Evolutionary conservation across 2,888 invertebrate genomes (phyloP), one percentile per base, ranked within the genome.

Genomic region (Polymixis flavicincta): DNA sequence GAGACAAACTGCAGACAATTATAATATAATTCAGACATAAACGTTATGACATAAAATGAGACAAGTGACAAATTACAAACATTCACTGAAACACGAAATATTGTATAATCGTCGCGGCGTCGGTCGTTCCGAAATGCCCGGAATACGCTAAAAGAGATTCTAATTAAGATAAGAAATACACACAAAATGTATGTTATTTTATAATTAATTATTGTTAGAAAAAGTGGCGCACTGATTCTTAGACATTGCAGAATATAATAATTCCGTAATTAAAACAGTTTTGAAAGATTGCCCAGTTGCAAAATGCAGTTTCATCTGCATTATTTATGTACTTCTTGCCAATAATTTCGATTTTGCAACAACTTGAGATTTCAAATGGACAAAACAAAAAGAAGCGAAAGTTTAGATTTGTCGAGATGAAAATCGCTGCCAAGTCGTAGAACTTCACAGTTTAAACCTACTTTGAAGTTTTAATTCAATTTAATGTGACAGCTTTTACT

Each of bases 381-480:
- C 3, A 45, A 32, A 54, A 54, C 28, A 42, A 48, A 25, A 55
- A 19, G 22, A 7, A 14, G 17, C 42, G 13, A 22, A 57, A 42
- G 42, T 32, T 78, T 42, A 32, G 42, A 59, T n/a, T 55, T 32
- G 42, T 68, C 42, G 57, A 50, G 42, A 42, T 14, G 79, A 78
- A 75, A 59, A 70, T 57, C 78, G 50, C 57, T 25, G 22, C n/a
- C n/a, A 14, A 75, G 17, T 79, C 42, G 28, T 55, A 22, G 11
- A 78, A 75, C 28, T 78, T 78, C 25, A 13, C 57, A 42, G 69
- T 69, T 70, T 79, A 78, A 59, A 69, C 68, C 25, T 50, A 28
- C 22, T 78, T 19, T 2, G n/a, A 69, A 75, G 57, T 75, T 78
- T 79, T 78, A 50, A 78, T 59, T 68, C 50, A 69, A 78, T 79